Base-by-base conservation (phyloP, 2,888 invertebrate genomes). In the Nomada ferruginata region DNA sequence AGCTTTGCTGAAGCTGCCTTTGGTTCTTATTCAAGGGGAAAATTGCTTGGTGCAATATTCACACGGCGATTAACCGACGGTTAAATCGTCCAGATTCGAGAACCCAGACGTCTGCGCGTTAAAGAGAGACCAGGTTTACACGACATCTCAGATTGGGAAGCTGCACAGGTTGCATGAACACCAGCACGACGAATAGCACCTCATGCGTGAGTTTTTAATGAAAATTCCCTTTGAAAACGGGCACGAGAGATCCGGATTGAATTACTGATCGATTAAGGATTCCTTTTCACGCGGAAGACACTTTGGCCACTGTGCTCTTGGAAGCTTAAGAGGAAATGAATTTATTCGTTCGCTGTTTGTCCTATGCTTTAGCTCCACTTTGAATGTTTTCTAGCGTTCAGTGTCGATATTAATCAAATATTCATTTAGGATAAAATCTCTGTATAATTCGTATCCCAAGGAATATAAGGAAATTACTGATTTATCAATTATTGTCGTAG, bases 31-130 rank as follows among this genome's bases (percentile, higher is more conserved):
- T 88, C 85, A 78, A 47, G 55, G 64, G 72, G 87, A 83, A 89
- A 83, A 90, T 90, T 89, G 86, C 81, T 85, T 80, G 85, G 87
- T 92, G 85, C 91, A 92, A 91, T 91, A 92, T 92, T 91, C 90
- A 91, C 80, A 76, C 76, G 83, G 83, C 88, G 89, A 91, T 91
- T 91, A 91, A 85, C 85, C 85, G 86, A 71, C 82, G 79, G 70
- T 79, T 79, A 76, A 82, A 64, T 53, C 68, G 50, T 73, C 55
- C 44, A 63, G 20, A 74, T 42, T 72, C 70, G 57, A 74, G 44
- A 55, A 63, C n/a, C 60, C n/a, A 20, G 52, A 78, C 66, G 80
- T 78, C 72, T 75, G 63, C 69, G 36, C 50, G 60, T 42, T 59
- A n/a, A 29, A n/a, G 20, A n/a, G 20, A 20, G 57, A 20, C 55